These are phyloP conservation scores for Pogonocherus hispidulus DNA, from an alignment of 2,888 invertebrate species.

Conservation along the genomic window DNA sequence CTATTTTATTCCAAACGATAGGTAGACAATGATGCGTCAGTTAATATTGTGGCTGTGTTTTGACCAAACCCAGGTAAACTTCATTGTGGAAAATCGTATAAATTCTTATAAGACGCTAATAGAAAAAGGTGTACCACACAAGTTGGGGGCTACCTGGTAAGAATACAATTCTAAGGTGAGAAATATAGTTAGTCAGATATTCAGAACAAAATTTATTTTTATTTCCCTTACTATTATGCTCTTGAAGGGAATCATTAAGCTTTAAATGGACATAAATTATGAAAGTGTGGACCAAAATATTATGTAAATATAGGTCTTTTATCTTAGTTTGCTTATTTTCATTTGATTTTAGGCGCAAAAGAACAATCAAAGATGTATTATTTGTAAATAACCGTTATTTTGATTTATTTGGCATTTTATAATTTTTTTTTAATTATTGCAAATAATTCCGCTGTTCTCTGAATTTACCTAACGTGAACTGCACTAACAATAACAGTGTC, in stretches of 20 bases:
- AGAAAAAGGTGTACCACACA: constrained; percentile 42
- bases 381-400: too few relatives aligned
- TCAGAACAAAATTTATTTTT: constrained; percentile 11
- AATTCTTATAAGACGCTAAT: constrained; percentile 13
- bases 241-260: neutral
- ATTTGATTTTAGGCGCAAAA: too few relatives aligned
- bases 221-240: constrained; percentile 10
- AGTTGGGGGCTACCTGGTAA: constrained; percentile 43
- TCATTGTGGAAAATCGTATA: constrained; percentile 11
- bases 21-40: constrained; percentile 36
- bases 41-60: constrained; percentile 32
- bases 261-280: neutral
- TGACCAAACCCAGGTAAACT: constrained; percentile 38
- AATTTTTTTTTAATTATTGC: too few relatives aligned
- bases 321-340: too few relatives aligned
- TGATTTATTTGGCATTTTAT: too few relatives aligned
- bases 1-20: constrained; percentile 33
- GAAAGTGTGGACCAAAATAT: too few relatives aligned
- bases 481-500: too few relatives aligned
- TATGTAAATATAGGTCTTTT: too few relatives aligned
- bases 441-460: too few relatives aligned
- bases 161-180: constrained; percentile 21
- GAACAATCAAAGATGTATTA: too few relatives aligned
- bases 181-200: constrained; percentile 18
- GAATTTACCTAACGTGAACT: too few relatives aligned